Conservation (phyloP, 1,140 invertebrate genomes). For the Stratiolaelaps scimitus region DNA sequence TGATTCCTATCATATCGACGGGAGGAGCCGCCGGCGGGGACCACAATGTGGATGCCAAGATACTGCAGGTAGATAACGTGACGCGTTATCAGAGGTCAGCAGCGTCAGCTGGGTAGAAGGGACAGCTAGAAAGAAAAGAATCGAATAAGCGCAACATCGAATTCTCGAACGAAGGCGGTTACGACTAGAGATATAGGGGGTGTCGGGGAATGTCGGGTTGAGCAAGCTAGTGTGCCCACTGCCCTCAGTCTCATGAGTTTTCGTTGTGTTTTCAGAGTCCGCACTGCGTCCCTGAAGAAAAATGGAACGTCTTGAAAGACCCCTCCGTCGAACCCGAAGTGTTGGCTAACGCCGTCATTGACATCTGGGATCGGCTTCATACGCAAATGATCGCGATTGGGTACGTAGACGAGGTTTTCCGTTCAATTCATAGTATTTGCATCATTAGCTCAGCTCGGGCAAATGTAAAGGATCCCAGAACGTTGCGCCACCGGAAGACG, state of each 20-base stretch:
- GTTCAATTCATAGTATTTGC: neutral
- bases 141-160: neutral
- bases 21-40: conserved; percentile 40
- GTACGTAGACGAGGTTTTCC: neutral
- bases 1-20: conserved; percentile 40
- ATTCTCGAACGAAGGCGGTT: neutral
- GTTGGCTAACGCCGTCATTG: conserved; percentile 38
- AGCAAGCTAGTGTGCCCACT: neutral
- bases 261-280: conserved; percentile 36
- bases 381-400: conserved; percentile 14
- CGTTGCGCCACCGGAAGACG: neutral
- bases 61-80: conserved; percentile 39
- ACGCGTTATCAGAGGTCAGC: neutral
- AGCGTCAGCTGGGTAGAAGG: neutral
- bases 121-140: neutral
- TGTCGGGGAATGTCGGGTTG: neutral
- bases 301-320: conserved; percentile 39
- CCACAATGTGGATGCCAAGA: conserved; percentile 39
- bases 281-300: conserved; percentile 37
- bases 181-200: neutral
- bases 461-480: neutral
- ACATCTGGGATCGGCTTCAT: conserved; percentile 33
- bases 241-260: conserved; percentile 8
- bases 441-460: neutral
- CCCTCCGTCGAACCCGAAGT: conserved; percentile 36